These are phyloP conservation scores for Gopherus flavomarginatus DNA, from an alignment of 2,113 vertebrate genomes.

Conservation along the genomic window DNA sequence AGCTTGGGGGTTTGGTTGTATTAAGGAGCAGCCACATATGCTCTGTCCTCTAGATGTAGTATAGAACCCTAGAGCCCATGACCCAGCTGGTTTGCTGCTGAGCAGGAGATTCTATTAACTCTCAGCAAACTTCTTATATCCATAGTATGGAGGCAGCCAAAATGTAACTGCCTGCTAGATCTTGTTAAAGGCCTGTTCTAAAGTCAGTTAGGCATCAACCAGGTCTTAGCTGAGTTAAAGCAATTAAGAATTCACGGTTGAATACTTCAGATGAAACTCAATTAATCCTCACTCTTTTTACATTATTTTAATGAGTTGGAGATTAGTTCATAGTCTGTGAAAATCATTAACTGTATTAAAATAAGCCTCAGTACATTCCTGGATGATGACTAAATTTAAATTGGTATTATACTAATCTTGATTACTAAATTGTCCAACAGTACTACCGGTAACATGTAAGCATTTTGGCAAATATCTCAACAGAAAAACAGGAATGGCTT, in stretches of 20 bases:
- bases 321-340: background rate
- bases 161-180: background rate
- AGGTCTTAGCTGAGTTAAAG: background rate
- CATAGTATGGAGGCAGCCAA: background rate
- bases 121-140: background rate
- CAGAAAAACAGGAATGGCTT: background rate
- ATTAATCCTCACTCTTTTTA: conserved; percentile 14
- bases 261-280: background rate
- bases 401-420: background rate
- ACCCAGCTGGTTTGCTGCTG: background rate
- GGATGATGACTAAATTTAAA: background rate
- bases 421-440: background rate
- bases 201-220: background rate
- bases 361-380: background rate
- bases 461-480: background rate
- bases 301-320: conserved; percentile 17
- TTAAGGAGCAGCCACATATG: background rate
- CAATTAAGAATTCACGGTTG: conserved; percentile 21
- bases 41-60: background rate
- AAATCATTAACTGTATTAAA: background rate
- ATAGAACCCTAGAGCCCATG: background rate
- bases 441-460: background rate
- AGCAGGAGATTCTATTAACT: background rate
- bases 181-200: background rate
- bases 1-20: background rate